phyloP scores from a whole-genome alignment of 2,888 invertebrate species.

The Erpobdella octoculata region DNA sequence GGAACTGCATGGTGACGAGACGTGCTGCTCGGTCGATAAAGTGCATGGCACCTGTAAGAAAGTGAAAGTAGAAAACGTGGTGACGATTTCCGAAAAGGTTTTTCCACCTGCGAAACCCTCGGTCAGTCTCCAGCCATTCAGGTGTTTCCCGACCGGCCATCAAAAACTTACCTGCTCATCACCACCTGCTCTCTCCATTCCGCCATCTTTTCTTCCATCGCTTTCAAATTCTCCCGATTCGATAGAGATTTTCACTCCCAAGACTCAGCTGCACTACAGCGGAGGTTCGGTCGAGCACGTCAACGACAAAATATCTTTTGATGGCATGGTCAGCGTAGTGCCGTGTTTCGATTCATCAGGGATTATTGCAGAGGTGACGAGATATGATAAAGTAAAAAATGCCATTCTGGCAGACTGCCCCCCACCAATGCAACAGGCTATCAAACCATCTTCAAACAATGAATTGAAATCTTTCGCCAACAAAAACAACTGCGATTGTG shows the following conservation, averaged over 20 bases:
- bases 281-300: not conserved
- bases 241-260: not conserved
- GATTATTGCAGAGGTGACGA: not conserved
- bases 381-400: not conserved
- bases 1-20: not conserved
- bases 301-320: not conserved
- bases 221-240: not conserved
- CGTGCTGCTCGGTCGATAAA: not conserved
- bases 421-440: not conserved
- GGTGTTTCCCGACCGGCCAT: not conserved
- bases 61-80: not conserved
- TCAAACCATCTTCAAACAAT: too few species aligned
- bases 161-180: not conserved
- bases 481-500: too few species aligned
- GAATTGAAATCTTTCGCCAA: not conserved
- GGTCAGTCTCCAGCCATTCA: slow-evolving; percentile 11
- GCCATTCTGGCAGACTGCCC: not conserved
- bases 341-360: not conserved
- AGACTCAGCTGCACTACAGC: slow-evolving; percentile 6
- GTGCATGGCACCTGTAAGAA: not conserved
- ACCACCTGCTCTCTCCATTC: not conserved
- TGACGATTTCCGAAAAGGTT: not conserved
- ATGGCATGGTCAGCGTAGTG: not conserved
- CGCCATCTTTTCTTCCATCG: not conserved
- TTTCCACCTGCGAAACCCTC: not conserved